Conservation (phyloP, 2,888 invertebrate genomes). For the Villa cingulata region DNA sequence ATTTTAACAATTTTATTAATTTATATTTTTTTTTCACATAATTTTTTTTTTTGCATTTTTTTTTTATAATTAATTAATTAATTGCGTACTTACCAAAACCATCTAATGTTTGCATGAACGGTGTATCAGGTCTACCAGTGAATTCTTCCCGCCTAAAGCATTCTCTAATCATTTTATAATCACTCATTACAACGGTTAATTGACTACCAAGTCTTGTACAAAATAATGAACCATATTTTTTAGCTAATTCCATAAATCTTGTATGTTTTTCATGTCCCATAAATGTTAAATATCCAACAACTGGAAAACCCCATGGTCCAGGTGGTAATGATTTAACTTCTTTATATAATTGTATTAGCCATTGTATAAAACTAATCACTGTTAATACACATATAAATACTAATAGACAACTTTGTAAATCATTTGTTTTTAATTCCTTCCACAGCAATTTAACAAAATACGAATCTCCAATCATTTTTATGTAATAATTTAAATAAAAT, state of each 20-base stretch:
- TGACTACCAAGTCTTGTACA: conserved; percentile 70
- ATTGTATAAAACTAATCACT: conserved; percentile 31
- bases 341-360: conserved; percentile 28
- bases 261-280: conserved; percentile 63
- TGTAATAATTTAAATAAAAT: conserved; percentile 1
- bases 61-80: neutral
- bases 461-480: conserved; percentile 26
- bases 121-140: conserved; percentile 74
- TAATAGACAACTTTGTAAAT: conserved; percentile 28
- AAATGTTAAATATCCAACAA: conserved; percentile 72
- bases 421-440: conserved; percentile 27
- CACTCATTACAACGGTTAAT: conserved; percentile 71
- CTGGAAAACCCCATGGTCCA: conserved; percentile 76
- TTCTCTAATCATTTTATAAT: conserved; percentile 72
- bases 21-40: too few relatives aligned
- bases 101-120: conserved; percentile 71
- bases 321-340: conserved; percentile 52
- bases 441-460: conserved; percentile 29
- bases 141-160: conserved; percentile 77
- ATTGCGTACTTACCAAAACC: conserved; percentile 65
- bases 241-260: conserved; percentile 60
- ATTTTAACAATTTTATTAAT: too few relatives aligned
- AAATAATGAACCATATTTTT: conserved; percentile 68
- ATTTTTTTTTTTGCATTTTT: too few relatives aligned
- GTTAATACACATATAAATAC: conserved; percentile 28